A percentile compares a stretch with the other conserved stretches of the same genome.
Conservation (phyloP, 2,888 invertebrate species). For the Agrypnus murinus region DNA sequence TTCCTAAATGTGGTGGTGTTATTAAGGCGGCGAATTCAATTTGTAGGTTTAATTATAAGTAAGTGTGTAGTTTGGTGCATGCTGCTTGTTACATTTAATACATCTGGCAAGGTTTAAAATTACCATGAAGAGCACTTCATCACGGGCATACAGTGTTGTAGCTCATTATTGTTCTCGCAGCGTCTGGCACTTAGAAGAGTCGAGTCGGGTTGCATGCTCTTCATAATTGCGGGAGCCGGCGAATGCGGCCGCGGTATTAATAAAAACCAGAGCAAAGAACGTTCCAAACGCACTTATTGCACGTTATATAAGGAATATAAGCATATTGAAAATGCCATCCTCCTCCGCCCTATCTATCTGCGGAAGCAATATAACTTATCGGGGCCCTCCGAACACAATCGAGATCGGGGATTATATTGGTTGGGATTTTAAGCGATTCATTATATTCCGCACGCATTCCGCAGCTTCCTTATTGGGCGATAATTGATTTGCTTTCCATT, state of each 20-base stretch:
- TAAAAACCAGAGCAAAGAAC: constrained; percentile 58
- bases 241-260: constrained; percentile 56
- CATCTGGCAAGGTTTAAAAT: constrained; percentile 55
- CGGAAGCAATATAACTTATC: constrained; percentile 62
- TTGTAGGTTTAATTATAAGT: constrained; percentile 54
- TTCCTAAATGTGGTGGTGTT: constrained; percentile 48
- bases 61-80: constrained; percentile 53
- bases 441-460: constrained; percentile 66
- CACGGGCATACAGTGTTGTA: constrained; percentile 52
- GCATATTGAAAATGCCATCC: constrained; percentile 69
- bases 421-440: constrained; percentile 68
- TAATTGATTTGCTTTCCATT: constrained; percentile 56
- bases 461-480: constrained; percentile 55
- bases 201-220: constrained; percentile 47
- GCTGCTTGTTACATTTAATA: constrained; percentile 55
- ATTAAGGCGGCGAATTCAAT: constrained; percentile 53
- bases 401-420: constrained; percentile 63
- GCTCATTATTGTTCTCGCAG: constrained; percentile 52
- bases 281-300: constrained; percentile 62
- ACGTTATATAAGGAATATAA: constrained; percentile 67
- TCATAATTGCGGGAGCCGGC: constrained; percentile 50
- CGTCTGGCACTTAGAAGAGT: constrained; percentile 46
- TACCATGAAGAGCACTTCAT: constrained; percentile 56
- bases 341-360: constrained; percentile 60
- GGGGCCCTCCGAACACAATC: constrained; percentile 54